These are phyloP conservation scores for Entomyzon cyanotis DNA, from an alignment of 2,113 vertebrate genomes.

Conservation along the genomic window DNA sequence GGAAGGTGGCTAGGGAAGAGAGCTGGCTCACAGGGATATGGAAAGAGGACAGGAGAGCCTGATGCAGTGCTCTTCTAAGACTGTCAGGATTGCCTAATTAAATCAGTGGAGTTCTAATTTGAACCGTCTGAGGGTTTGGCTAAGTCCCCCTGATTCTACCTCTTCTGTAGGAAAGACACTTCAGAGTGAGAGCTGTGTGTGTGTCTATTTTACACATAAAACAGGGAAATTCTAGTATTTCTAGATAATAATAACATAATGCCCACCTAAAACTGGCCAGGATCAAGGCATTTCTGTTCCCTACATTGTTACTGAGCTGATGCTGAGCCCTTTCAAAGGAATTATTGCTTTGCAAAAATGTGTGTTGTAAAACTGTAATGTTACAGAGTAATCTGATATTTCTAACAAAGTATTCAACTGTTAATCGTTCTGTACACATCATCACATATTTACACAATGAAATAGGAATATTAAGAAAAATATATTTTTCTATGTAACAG, in stretches of 20 bases:
- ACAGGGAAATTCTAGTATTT: background rate
- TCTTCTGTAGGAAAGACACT: background rate
- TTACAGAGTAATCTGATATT: background rate
- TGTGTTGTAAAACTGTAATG: background rate
- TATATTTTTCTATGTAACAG: background rate
- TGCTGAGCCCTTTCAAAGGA: fast-evolving
- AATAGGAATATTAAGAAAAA: background rate
- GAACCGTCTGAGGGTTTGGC: background rate
- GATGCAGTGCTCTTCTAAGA: background rate
- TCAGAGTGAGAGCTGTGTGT: background rate
- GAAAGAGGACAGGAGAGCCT: background rate
- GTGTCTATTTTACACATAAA: background rate
- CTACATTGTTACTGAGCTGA: background rate
- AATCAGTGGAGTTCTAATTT: background rate
- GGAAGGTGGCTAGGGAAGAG: background rate
- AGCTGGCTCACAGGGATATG: background rate
- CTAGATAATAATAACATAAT: background rate
- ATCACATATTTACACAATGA: background rate
- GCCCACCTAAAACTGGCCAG: background rate
- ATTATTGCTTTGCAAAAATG: background rate
- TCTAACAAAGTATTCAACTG: background rate
- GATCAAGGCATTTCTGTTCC: background rate
- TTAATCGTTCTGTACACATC: background rate
- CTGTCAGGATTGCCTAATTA: background rate
- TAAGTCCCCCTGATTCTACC: background rate